Evolutionary conservation across 2,888 invertebrate genomes (phyloP).

Genomic region (Stenchaetothrips biformis): DNA sequence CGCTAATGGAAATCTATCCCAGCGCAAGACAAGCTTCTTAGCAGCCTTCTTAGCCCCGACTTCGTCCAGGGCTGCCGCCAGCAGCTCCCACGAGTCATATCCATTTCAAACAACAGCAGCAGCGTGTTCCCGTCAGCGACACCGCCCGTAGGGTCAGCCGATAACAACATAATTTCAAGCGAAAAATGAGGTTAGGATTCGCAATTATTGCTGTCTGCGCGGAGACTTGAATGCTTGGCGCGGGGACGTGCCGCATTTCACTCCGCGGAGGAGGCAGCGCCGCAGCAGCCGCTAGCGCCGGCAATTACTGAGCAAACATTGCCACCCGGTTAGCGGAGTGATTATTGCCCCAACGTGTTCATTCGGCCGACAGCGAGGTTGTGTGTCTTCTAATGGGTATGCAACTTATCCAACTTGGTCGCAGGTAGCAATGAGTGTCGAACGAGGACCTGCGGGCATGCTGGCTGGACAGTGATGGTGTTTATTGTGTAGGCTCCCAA

Average conservation of each 20-base stretch:
- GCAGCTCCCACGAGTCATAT: background rate
- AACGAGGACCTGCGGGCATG: background rate
- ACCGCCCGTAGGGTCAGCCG: too few species aligned
- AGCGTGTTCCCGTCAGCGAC: too few species aligned
- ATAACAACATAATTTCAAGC: too few species aligned
- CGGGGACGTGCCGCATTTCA: background rate
- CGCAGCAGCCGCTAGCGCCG: background rate
- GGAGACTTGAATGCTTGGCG: background rate
- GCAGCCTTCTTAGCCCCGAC: too few species aligned
- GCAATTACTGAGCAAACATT: background rate
- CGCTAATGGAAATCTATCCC: background rate
- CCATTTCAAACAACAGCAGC: too few species aligned
- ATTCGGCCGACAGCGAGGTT: background rate
- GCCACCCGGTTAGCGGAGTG: background rate
- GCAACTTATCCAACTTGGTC: background rate
- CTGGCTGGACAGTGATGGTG: background rate
- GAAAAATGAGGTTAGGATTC: too few species aligned
- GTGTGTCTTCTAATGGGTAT: background rate
- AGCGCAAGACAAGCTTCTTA: background rate
- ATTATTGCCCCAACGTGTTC: background rate
- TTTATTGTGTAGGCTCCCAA: background rate
- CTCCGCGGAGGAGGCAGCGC: background rate
- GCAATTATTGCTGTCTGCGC: background rate
- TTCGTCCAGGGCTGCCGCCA: background rate
- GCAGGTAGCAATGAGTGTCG: background rate